Base-by-base conservation (phyloP, 2,797 vertebrate species). In the Enteromius afrohamiltoni region DNA sequence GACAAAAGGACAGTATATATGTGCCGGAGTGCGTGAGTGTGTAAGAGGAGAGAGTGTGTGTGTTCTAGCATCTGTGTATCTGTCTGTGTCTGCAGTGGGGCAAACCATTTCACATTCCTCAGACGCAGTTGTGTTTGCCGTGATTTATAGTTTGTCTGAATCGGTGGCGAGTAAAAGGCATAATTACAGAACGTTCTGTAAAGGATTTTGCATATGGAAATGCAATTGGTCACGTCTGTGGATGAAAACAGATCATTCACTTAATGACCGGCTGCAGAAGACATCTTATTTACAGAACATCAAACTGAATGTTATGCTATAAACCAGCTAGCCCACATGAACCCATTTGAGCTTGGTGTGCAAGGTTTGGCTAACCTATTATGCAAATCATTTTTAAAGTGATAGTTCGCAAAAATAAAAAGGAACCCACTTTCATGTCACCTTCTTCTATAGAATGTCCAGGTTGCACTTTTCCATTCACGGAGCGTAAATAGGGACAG, bases 1-100 rank as follows among this genome's bases (percentile, higher is more conserved):
- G 84, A 86, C 87, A 88, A 87, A 87, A 88, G 88, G 77, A 80
- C 31, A 75, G 23, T 80, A 75, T 71, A 58, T 60, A 47, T 40
- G 49, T 58, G 58, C 23, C 40, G 2, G 70, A 73, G 31, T 68
- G 58, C 86, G 79, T 83, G 85, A 68, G 82, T 77, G 74, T 80
- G 73, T 77, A 78, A 78, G 58, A 31, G 37, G 76, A 78, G 76
- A 47, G 79, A 80, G 85, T 75, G 82, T 79, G 58, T 55, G 68
- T 49, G 60, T 77, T 73, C 42, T 29, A 40, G 58, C 70, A 76
- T 78, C 67, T 79, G 71, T 67, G 76, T 85, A 77, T 84, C 88
- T 88, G 75, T 78, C 14, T 70, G 71, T 51, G 49, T 29, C 7
- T 40, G 34, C 70, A 47, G 13, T 8, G 49, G 73, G 37, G 34